A percentile compares a stretch with the other conserved stretches of the same genome.
Evolutionary conservation across 2,113 vertebrate genomes (phyloP).

Genomic region (Phodopus roborovskii): DNA sequence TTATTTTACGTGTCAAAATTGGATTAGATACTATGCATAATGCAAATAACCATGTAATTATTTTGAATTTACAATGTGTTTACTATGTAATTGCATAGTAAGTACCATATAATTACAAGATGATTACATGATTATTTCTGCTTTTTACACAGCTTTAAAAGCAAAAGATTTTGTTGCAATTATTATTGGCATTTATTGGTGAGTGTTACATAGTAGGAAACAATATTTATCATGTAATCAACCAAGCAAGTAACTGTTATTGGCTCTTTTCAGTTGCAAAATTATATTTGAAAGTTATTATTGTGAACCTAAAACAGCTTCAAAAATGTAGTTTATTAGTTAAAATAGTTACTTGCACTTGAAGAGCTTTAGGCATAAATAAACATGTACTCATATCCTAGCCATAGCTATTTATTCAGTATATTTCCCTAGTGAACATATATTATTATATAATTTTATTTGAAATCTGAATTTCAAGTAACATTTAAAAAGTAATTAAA

Average conservation of each 20-base stretch:
- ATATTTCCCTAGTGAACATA: background rate
- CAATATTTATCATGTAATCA: slow-evolving; percentile 78
- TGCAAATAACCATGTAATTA: slow-evolving; percentile 76
- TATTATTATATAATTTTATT: background rate
- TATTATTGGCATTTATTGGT: slow-evolving; percentile 76
- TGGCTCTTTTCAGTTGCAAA: slow-evolving; percentile 64
- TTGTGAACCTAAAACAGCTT: slow-evolving; percentile 11
- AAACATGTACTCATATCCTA: background rate
- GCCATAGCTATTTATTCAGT: background rate
- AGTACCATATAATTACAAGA: slow-evolving; percentile 80
- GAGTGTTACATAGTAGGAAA: slow-evolving; percentile 74
- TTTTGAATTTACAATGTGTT: slow-evolving; percentile 80
- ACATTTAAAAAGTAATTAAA: slow-evolving; percentile 3
- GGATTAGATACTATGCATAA: slow-evolving; percentile 77
- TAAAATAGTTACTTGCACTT: slow-evolving; percentile 9
- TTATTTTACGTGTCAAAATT: slow-evolving; percentile 77
- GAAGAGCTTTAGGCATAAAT: background rate
- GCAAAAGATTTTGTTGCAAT: slow-evolving; percentile 76
- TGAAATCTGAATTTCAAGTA: background rate
- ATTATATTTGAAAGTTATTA: slow-evolving; percentile 50
- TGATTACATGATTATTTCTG: slow-evolving; percentile 78
- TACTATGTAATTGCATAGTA: slow-evolving; percentile 77
- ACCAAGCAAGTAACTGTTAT: slow-evolving; percentile 59
- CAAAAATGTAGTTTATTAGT: slow-evolving; percentile 40
- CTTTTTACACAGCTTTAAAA: slow-evolving; percentile 80